Evolutionary conservation across 2,797 vertebrate species (phyloP).

Genomic region (Poecilia velifera): DNA sequence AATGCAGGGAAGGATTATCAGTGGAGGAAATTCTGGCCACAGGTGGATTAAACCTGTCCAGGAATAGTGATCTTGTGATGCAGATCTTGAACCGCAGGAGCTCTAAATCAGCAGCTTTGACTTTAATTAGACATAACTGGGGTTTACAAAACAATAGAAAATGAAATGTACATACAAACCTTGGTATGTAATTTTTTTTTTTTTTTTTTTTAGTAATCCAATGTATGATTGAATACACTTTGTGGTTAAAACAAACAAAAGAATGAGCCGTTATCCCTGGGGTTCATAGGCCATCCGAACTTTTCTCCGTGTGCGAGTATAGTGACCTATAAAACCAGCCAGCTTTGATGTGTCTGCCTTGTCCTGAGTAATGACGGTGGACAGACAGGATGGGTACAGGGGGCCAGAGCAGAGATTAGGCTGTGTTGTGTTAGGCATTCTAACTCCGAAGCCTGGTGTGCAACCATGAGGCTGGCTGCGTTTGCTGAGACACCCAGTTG

Average conservation of each 20-base stretch:
- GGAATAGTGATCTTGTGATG: slow-evolving; percentile 67
- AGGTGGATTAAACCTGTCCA: slow-evolving; percentile 66
- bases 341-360: slow-evolving; percentile 73
- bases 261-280: slow-evolving; percentile 17
- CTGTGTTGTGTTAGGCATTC: slow-evolving; percentile 65
- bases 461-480: slow-evolving; percentile 63
- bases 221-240: not conserved
- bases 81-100: slow-evolving; percentile 35
- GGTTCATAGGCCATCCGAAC: slow-evolving; percentile 22
- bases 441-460: slow-evolving; percentile 63
- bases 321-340: slow-evolving; percentile 63
- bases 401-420: slow-evolving; percentile 70
- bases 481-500: slow-evolving; percentile 70
- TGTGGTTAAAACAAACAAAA: not conserved
- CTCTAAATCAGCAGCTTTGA: slow-evolving; percentile 43
- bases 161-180: not conserved
- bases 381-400: slow-evolving; percentile 59
- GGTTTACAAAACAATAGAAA: slow-evolving; percentile 8
- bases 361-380: slow-evolving; percentile 68
- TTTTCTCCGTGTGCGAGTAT: slow-evolving; percentile 33
- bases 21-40: slow-evolving; percentile 42
- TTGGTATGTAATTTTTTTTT: too few relatives aligned
- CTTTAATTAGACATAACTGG: slow-evolving; percentile 44
- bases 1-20: slow-evolving; percentile 63
- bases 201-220: not conserved